Conservation (phyloP, 2,888 invertebrate genomes). For the Drosophila tanythrix region DNA sequence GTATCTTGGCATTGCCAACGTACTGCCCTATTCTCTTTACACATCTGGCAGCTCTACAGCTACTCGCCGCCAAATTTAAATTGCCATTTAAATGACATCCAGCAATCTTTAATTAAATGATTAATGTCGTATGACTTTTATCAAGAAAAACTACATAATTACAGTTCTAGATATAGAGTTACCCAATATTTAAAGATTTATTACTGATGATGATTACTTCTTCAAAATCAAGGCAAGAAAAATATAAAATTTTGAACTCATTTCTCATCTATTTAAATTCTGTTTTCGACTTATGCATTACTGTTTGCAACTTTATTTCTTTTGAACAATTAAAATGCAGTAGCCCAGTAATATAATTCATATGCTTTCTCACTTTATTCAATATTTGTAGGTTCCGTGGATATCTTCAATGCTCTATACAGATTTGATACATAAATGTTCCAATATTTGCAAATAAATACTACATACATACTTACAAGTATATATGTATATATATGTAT, state of each 20-base stretch:
- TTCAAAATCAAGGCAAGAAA: background rate
- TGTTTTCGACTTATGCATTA: background rate
- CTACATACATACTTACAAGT: slow-evolving; percentile 20
- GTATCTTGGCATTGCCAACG: background rate
- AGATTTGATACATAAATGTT: slow-evolving; percentile 36
- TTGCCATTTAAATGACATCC: background rate
- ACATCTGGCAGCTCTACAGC: slow-evolving; percentile 26
- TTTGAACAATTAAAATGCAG: background rate
- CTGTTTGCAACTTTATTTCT: background rate
- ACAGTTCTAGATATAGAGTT: background rate
- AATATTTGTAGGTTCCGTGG: slow-evolving; percentile 40
- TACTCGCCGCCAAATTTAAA: background rate
- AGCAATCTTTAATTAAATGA: background rate
- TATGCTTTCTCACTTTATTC: slow-evolving; percentile 52
- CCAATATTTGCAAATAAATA: slow-evolving; percentile 24
- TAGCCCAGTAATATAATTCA: background rate
- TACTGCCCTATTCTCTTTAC: slow-evolving; percentile 1
- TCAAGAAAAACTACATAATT: background rate
- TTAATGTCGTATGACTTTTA: background rate
- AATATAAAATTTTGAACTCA: background rate
- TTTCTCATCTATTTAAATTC: background rate
- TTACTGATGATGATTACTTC: background rate
- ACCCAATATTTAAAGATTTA: background rate
- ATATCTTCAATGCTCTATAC: slow-evolving; percentile 43
- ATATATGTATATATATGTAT: slow-evolving; percentile 3